Evolutionary conservation across 2,113 vertebrate genomes (phyloP).

Genomic region (Athene noctua): DNA sequence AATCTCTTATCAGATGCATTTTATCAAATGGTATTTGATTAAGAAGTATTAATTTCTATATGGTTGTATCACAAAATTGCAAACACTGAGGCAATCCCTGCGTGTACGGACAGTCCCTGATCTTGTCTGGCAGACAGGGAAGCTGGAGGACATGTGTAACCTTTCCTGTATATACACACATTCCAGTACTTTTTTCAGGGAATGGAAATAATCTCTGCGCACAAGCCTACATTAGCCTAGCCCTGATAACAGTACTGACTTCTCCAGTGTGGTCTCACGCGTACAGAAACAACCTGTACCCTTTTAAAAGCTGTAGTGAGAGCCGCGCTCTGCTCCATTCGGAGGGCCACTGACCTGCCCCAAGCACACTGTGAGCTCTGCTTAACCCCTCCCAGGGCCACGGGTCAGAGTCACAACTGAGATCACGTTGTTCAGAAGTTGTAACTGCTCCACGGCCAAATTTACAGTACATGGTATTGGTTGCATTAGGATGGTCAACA

Average conservation of each 20-base stretch:
- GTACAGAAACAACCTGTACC: not conserved
- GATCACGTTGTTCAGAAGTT: accelerated
- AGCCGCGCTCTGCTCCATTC: accelerated
- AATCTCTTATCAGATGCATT: not conserved
- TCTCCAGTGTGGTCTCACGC: not conserved
- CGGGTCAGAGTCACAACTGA: not conserved
- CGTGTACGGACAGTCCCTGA: not conserved
- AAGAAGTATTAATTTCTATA: not conserved
- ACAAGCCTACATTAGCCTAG: not conserved
- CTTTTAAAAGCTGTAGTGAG: not conserved
- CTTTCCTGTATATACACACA: not conserved
- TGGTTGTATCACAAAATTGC: not conserved
- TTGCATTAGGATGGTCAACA: not conserved
- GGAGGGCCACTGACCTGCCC: not conserved
- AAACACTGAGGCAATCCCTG: not conserved
- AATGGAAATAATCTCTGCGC: not conserved
- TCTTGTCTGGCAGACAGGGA: not conserved
- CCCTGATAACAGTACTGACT: not conserved
- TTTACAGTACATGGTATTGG: accelerated
- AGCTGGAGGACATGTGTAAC: not conserved
- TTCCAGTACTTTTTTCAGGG: not conserved
- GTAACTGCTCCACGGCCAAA: not conserved
- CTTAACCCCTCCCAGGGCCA: too few species aligned
- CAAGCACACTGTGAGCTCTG: not conserved
- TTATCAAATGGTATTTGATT: not conserved